phyloP scores from a whole-genome alignment of 2,888 invertebrate species.

The Epistrophella euchroma region DNA sequence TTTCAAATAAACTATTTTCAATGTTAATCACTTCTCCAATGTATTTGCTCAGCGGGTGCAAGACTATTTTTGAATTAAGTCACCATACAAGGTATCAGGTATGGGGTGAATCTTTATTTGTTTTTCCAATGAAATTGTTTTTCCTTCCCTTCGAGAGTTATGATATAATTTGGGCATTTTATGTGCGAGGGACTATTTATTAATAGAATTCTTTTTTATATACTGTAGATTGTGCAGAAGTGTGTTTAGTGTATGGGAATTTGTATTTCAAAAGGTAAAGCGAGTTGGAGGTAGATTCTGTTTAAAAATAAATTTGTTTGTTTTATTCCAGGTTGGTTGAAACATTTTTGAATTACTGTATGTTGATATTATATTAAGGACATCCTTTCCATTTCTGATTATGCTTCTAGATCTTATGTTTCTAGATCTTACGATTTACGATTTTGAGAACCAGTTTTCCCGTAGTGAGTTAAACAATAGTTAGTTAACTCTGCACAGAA shows the following conservation, averaged over 20 bases:
- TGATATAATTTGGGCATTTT: slow-evolving; percentile 31
- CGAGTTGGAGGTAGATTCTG: not conserved
- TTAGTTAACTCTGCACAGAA: too few relatives aligned
- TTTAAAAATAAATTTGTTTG: not conserved
- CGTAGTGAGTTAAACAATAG: too few relatives aligned
- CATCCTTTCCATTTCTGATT: too few relatives aligned
- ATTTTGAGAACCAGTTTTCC: too few relatives aligned
- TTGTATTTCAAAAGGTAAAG: not conserved
- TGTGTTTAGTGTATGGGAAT: not conserved
- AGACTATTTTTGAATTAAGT: slow-evolving; percentile 59
- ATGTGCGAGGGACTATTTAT: slow-evolving; percentile 51
- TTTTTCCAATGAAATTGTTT: not conserved
- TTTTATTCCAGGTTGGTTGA: not conserved
- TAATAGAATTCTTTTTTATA: slow-evolving; percentile 31
- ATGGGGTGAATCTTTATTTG: slow-evolving; percentile 63
- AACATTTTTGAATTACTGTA: too few relatives aligned
- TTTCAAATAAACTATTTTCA: slow-evolving; percentile 23
- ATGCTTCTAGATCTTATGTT: too few relatives aligned
- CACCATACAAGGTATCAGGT: slow-evolving; percentile 29
- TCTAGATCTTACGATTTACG: too few relatives aligned
- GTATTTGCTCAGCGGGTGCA: slow-evolving; percentile 52
- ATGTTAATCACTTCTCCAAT: slow-evolving; percentile 20
- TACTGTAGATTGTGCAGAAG: not conserved
- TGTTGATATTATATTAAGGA: too few relatives aligned
- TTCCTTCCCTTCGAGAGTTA: not conserved